phyloP scores from a whole-genome alignment of 2,888 invertebrate species.

The Drosophila ezoana region DNA sequence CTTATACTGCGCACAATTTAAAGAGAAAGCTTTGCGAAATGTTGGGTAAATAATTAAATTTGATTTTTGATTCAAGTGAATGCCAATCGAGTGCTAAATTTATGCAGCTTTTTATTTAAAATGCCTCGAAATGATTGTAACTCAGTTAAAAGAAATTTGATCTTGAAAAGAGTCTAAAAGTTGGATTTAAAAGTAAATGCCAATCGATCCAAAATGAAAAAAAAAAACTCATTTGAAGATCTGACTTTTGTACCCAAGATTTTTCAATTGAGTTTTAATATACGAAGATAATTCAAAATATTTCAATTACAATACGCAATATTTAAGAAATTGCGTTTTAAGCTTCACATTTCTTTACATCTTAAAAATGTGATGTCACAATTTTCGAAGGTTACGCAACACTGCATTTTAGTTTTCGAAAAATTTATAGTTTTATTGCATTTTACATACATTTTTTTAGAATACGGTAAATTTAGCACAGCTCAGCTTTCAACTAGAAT shows the following conservation, averaged over 20 bases:
- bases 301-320: too few relatives aligned
- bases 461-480: slow-evolving; percentile 48
- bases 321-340: too few relatives aligned
- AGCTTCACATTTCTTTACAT: too few relatives aligned
- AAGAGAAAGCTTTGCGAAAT: not conserved
- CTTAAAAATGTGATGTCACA: too few relatives aligned
- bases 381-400: not conserved
- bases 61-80: not conserved
- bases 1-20: slow-evolving; percentile 28
- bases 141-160: not conserved
- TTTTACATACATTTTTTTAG: slow-evolving; percentile 23
- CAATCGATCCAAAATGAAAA: too few relatives aligned
- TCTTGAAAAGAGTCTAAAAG: not conserved
- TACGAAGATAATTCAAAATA: too few relatives aligned
- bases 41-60: not conserved
- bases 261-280: too few relatives aligned
- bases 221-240: too few relatives aligned
- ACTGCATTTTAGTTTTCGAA: slow-evolving; percentile 24
- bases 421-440: slow-evolving; percentile 35
- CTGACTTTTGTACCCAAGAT: too few relatives aligned
- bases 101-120: not conserved
- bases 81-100: not conserved
- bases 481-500: slow-evolving; percentile 21
- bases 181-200: too few relatives aligned
- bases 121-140: not conserved